Conservation (phyloP, 2,113 vertebrate species). For the Meleagris gallopavo region DNA sequence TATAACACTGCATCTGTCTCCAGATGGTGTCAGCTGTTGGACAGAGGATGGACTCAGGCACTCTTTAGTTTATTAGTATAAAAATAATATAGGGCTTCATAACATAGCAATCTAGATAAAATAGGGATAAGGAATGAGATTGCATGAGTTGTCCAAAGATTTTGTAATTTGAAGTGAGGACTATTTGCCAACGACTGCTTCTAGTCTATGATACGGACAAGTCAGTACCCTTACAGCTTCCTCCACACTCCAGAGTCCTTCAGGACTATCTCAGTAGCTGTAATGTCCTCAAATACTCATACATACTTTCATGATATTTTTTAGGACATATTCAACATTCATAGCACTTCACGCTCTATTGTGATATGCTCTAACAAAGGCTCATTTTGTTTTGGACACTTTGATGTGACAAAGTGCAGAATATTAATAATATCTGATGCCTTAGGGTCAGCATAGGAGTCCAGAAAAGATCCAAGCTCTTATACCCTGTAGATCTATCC, state of each 20-base stretch:
- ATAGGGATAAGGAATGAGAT: neutral
- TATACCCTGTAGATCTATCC: neutral
- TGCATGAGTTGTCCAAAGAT: neutral
- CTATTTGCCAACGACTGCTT: neutral
- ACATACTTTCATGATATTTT: neutral
- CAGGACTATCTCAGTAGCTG: neutral
- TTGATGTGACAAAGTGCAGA: neutral
- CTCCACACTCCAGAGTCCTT: neutral
- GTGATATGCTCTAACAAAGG: neutral
- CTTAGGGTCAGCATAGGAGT: neutral
- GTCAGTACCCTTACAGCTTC: neutral
- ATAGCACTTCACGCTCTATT: neutral
- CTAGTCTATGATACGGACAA: neutral
- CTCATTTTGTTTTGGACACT: neutral
- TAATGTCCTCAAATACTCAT: neutral
- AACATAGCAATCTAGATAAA: neutral
- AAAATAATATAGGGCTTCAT: neutral
- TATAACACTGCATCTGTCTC: neutral
- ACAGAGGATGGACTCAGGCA: neutral
- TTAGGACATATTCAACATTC: neutral
- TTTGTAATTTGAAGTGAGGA: neutral
- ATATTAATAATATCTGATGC: neutral
- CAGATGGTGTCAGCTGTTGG: neutral
- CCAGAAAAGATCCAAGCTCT: neutral
- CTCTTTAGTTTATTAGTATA: neutral